Evolutionary conservation across 1,140 invertebrate species (phyloP).

Genomic region (Trypoxylus dichotomus): DNA sequence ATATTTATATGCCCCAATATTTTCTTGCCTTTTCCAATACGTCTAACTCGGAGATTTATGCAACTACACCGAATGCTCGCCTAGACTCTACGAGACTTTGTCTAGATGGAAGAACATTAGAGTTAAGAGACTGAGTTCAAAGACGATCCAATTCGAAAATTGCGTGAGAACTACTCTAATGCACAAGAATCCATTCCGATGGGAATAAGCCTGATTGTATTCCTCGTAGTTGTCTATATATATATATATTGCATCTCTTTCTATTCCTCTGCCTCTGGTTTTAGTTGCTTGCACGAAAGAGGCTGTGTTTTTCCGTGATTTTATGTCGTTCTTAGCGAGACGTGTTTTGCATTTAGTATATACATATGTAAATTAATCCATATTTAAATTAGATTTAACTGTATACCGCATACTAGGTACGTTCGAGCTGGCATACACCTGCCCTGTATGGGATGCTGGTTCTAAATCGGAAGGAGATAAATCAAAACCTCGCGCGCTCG

Average conservation of each 20-base stretch:
- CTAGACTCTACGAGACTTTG: not conserved
- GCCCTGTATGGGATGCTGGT: not conserved
- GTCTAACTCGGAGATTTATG: conserved; percentile 11
- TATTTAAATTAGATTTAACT: conserved; percentile 26
- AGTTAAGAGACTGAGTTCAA: not conserved
- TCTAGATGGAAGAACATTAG: not conserved
- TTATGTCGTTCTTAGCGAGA: conserved; percentile 25
- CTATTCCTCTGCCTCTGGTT: not conserved
- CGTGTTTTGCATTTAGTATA: conserved; percentile 24
- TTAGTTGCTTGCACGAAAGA: conserved; percentile 2
- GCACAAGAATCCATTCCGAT: not conserved
- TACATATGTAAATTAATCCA: conserved; percentile 26
- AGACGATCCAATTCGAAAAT: conserved; percentile 21
- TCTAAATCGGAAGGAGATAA: conserved; percentile 22
- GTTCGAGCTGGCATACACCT: not conserved
- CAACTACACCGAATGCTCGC: not conserved
- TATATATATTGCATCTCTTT: not conserved
- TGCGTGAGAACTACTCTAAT: conserved; percentile 17
- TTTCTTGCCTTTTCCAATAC: conserved; percentile 20
- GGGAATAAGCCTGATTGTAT: conserved; percentile 9
- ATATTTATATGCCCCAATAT: conserved; percentile 25
- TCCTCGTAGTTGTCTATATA: not conserved
- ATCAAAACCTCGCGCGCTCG: conserved; percentile 19
- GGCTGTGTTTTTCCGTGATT: not conserved
- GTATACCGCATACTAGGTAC: not conserved